Conservation (phyloP, 2,797 vertebrate species). For the Poecilia velifera region DNA sequence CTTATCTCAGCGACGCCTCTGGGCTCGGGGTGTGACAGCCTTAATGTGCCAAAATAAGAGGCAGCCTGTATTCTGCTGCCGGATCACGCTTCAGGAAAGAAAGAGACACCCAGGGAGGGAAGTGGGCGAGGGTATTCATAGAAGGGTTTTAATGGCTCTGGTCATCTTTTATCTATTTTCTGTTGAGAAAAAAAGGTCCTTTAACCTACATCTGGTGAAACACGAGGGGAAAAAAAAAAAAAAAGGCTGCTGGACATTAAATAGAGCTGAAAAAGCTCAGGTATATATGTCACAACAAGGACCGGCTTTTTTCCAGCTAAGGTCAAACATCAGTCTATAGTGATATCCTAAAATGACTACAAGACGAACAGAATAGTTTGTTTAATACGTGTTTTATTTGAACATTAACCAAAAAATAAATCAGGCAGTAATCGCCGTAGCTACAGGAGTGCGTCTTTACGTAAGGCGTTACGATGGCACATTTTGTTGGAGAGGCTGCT, state of each 20-base stretch:
- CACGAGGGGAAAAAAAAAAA: constrained; percentile 14
- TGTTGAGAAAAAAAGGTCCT: constrained; percentile 12
- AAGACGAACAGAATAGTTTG: neutral
- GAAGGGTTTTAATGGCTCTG: constrained; percentile 47
- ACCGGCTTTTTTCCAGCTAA: constrained; percentile 14
- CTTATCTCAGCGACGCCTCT: constrained; percentile 72
- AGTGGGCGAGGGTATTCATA: constrained; percentile 19
- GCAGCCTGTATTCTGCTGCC: constrained; percentile 36
- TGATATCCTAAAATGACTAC: constrained; percentile 23
- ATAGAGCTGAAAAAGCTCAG: constrained; percentile 40
- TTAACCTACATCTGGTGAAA: constrained; percentile 55
- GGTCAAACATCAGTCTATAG: constrained; percentile 33
- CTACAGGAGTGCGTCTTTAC: constrained; percentile 1
- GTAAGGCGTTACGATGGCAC: neutral
- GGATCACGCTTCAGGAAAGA: constrained; percentile 42
- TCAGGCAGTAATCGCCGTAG: neutral
- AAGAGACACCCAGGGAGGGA: constrained; percentile 51
- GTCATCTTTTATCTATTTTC: constrained; percentile 40
- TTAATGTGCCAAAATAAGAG: constrained; percentile 68
- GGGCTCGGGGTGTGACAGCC: constrained; percentile 48
- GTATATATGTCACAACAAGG: constrained; percentile 45
- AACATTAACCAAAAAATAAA: neutral
- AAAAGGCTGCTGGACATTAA: constrained; percentile 36
- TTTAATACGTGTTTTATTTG: constrained; percentile 18
- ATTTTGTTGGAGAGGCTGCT: neutral